Base-by-base conservation (phyloP, 2,888 invertebrate species). In the Pandemis heparana region DNA sequence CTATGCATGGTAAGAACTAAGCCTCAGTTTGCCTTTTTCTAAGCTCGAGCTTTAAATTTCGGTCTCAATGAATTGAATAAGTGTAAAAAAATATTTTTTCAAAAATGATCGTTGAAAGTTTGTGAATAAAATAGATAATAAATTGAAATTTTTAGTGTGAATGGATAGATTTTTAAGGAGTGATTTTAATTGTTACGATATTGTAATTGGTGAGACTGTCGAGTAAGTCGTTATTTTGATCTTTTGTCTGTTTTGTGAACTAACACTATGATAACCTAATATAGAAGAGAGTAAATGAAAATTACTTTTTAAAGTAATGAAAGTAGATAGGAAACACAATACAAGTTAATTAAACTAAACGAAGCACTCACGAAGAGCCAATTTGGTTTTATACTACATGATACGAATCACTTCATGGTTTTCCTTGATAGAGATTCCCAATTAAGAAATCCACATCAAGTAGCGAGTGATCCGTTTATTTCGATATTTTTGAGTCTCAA, bases 11-110 rank as follows among this genome's bases (percentile, higher is more conserved):
- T 72, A 77, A 78, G 75, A 75, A 77, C 69, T 68, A 77, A 78
- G 81, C 80, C 81, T 82, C 82, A 78, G 71, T 79, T 82, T 84
- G 81, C 81, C 80, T 79, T 80, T 75, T 73, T 75, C 71, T 79
- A 80, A 81, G 83, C 81, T 74, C 74, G 75, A 84, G 83, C 83
- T 84, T 84, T 84, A 83, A 81, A 79, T 82, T 80, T 79, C 82
- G 83, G 83, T 85, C 83, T 85, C 83, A 81, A 79, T 81, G 75
- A 81, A 77, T 77, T 78, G 78, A 78, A 77, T 77, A 80, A 80
- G 81, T 75, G 75, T 77, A 76, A 75, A 32, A 32, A 75, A 77
- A 69, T 66, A 53, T 74, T 74, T 68, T 74, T 74, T 74, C 70
- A 59, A 74, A 70, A 70, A 62, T 71, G 62, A 60, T 64, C 68